Evolutionary conservation across 2,888 invertebrate species (phyloP).

Genomic region (Sarcophaga variegata): DNA sequence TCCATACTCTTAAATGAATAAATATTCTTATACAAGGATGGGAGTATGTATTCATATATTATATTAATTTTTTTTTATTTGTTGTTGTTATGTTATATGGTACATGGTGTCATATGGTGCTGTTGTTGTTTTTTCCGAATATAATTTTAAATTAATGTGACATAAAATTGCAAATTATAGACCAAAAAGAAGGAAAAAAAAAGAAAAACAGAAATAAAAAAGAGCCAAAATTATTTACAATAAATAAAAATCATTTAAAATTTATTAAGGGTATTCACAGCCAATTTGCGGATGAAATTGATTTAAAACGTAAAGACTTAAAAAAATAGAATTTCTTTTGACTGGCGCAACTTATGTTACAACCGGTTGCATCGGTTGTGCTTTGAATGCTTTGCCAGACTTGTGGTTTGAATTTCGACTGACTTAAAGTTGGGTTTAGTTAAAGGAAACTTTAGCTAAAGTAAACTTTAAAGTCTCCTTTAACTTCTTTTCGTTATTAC

Average conservation of each 20-base stretch:
- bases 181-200: constrained; percentile 3
- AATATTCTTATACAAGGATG: not conserved
- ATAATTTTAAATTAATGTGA: constrained; percentile 57
- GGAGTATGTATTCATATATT: constrained; percentile 41
- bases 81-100: constrained; percentile 20
- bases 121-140: not conserved
- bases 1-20: not conserved
- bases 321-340: too few relatives aligned
- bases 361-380: too few relatives aligned
- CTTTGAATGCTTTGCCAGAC: too few relatives aligned
- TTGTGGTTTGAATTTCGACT: too few relatives aligned
- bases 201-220: not conserved
- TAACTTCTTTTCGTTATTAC: too few relatives aligned
- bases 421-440: too few relatives aligned
- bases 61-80: constrained; percentile 4
- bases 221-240: constrained; percentile 1
- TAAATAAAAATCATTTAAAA: not conserved
- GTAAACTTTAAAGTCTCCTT: too few relatives aligned
- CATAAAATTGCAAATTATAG: constrained; percentile 59
- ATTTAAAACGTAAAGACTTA: too few relatives aligned
- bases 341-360: too few relatives aligned
- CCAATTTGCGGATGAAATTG: not conserved
- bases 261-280: not conserved
- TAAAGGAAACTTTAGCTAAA: too few relatives aligned
- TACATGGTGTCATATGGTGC: not conserved